Evolutionary conservation across 1,140 invertebrate species (phyloP).

Genomic region (Laupala kohalensis): DNA sequence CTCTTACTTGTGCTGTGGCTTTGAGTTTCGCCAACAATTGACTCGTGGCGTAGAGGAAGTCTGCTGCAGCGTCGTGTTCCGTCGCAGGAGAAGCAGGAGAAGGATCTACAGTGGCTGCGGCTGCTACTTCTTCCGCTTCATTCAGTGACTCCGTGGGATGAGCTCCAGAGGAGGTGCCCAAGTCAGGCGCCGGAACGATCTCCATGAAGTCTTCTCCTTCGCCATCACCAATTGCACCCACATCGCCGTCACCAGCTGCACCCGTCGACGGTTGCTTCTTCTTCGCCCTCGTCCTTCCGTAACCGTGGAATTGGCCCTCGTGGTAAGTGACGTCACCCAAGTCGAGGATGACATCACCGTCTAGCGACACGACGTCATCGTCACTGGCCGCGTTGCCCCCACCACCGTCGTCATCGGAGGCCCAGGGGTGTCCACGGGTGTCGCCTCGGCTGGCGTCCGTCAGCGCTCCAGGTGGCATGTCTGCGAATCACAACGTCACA

Average conservation of each 20-base stretch:
- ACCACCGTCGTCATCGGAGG: not conserved
- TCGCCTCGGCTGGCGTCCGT: no score
- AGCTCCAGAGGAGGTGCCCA: not conserved
- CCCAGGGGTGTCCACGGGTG: not conserved
- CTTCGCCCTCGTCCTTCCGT: not conserved
- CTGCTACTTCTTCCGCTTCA: no score
- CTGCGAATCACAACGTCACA: no score
- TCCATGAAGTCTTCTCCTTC: not conserved
- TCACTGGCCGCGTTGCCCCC: not conserved
- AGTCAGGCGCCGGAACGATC: conserved; percentile 1
- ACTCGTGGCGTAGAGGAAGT: not conserved
- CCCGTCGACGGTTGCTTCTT: not conserved
- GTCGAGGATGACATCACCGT: conserved; percentile 9
- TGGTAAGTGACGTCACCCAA: conserved; percentile 3
- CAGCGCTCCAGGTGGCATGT: not conserved
- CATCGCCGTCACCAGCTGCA: not conserved
- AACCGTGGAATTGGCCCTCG: not conserved
- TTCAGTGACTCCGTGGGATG: not conserved
- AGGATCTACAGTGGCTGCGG: no score
- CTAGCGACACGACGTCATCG: not conserved
- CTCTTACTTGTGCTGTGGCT: not conserved
- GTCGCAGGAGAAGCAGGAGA: not conserved
- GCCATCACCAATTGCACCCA: not conserved
- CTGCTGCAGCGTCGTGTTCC: not conserved
- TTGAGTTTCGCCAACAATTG: not conserved